Evolutionary conservation across 2,797 vertebrate genomes (phyloP), one percentile per base, ranked within the genome.

Genomic region (Characodon lateralis): DNA sequence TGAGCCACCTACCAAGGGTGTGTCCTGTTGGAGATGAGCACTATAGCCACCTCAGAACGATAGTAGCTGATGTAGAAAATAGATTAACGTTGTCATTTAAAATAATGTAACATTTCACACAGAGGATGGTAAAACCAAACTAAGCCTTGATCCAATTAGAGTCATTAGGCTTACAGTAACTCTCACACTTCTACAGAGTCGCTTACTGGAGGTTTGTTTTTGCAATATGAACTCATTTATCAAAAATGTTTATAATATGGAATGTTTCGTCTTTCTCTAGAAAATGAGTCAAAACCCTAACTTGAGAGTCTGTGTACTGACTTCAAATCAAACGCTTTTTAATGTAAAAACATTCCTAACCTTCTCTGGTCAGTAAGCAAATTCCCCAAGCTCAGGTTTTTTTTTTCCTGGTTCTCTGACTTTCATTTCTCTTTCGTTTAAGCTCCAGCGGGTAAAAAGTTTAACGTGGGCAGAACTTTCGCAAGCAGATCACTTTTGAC

Each of bases 401-500:
- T 51, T 72, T 78, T 76, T 51, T 16, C 71, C 16, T 51, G 24
- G 48, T 26, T 22, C 5, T 26, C 39, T 18, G 43, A 82, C 76
- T 90, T 82, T 90, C 85, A 82, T 73, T 87, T 89, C 89, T 87
- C 71, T 46, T 80, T 88, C 53, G 72, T 13, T 9, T 53, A 18
- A 77, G 72, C 56, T 80, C 81, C 53, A 69, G 39, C 77, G 59
- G 73, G 79, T 35, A 75, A 66, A 83, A 84, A 85, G 79, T 70
- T 85, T 78, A 84, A 78, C 80, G 77, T 84, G 71, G 80, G 78
- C 80, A 84, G 85, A 81, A 59, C 53, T 80, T 84, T 91, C 90
- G 85, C 91, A 80, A 77, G 74, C 6, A 5, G 48, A 77, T 84
- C 74, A 74, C 82, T 89, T 92, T 91, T 77, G 53, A 91, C 83